Conservation (phyloP, 2,797 vertebrate genomes). For the Dermochelys coriacea region DNA sequence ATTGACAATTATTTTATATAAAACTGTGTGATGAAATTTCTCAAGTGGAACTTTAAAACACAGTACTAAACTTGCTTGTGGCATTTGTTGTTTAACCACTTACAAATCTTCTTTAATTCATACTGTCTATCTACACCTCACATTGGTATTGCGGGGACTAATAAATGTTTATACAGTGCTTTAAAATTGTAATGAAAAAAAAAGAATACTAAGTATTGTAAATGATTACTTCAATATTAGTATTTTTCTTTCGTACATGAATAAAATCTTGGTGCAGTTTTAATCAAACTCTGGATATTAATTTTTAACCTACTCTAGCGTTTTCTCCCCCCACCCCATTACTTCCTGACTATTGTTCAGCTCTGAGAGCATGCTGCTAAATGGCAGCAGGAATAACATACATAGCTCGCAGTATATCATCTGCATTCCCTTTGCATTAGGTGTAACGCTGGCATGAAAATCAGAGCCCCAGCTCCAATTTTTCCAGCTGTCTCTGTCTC, state of each 20-base stretch:
- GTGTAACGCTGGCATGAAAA: slow-evolving; percentile 79
- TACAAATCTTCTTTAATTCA: neutral
- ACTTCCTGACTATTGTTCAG: slow-evolving; percentile 9
- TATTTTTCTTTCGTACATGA: neutral
- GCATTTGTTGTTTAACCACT: neutral
- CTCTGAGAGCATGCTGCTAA: neutral
- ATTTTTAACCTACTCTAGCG: neutral
- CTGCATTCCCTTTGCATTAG: slow-evolving; percentile 80
- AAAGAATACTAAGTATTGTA: neutral
- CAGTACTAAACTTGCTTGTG: neutral
- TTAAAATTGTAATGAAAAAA: neutral
- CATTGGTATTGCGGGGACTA: neutral
- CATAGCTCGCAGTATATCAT: slow-evolving; percentile 68
- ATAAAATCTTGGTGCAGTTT: neutral
- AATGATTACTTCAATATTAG: neutral
- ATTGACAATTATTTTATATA: slow-evolving; percentile 36
- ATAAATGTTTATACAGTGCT: neutral
- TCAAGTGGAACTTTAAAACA: neutral
- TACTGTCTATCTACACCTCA: neutral
- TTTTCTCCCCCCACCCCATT: neutral
- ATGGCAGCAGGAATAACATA: slow-evolving; percentile 57
- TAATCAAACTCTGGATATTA: neutral
- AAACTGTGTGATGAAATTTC: neutral
- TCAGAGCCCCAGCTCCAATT: slow-evolving; percentile 76
- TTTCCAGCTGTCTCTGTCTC: slow-evolving; percentile 83